Base-by-base conservation (phyloP, 2,797 vertebrate species). In the Pseudomugil tenellus region DNA sequence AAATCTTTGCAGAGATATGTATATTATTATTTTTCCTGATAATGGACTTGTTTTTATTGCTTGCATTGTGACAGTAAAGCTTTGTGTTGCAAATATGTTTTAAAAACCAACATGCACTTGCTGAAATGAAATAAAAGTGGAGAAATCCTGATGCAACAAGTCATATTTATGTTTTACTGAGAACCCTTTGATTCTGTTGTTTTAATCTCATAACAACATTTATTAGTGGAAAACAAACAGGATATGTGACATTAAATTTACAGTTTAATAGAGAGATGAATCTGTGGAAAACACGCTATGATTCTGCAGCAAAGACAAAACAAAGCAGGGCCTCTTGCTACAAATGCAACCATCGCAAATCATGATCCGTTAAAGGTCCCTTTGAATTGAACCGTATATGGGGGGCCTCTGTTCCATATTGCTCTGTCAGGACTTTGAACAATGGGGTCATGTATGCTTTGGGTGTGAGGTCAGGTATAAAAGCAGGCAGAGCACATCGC, bases 401-500 rank as follows among this genome's bases (percentile, higher is more conserved):
- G 32, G 63, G 83, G 79, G 88, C 75, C 86, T 87, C 85, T 74
- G 77, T 78, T 74, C 51, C 77, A 87, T 90, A 76, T 81, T 92
- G 93, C 92, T 85, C 86, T 84, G 90, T 93, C 93, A 94, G 92
- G 91, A 81, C 26, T 93, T 94, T 92, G 49, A 72, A 93, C 92
- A 93, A 93, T 89, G 76, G 77, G 83, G 72, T 74, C 77, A 84
- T 75, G 72, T 54, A 83, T 84, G 67, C 72, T 84, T 79, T 89
- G 54, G 69, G 32, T 35, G 63, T 17, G 28, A 81, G 79, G 81
- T 86, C 85, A 84, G 84, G 83, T 93, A 93, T 94, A 92, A 92
- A 93, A 92, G 88, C 83, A 31, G 12, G 70, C 37, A 56, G 34
- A 64, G 68, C 43, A 67, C 66, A 65, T 70, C 49, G 66, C 80